Conservation (phyloP, 2,888 invertebrate genomes). For the Agonopterix arenella region DNA sequence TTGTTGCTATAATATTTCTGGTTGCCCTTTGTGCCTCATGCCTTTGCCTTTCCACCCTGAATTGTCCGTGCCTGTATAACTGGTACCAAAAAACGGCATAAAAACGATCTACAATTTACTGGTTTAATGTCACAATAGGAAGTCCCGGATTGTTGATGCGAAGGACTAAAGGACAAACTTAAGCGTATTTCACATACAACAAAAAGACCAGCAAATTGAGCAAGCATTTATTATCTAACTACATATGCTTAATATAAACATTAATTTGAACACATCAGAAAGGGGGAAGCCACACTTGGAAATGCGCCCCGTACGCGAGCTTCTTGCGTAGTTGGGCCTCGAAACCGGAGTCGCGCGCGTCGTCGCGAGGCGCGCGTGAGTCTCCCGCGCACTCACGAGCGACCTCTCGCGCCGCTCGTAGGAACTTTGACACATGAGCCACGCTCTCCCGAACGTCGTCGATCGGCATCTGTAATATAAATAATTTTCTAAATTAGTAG, state of each 20-base stretch:
- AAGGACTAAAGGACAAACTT: no score
- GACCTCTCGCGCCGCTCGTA: slow-evolving; percentile 60
- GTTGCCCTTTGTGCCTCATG: no score
- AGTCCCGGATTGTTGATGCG: no score
- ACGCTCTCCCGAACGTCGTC: slow-evolving; percentile 67
- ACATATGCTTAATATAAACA: slow-evolving; percentile 17
- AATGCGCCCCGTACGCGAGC: slow-evolving; percentile 68
- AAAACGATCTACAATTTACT: no score
- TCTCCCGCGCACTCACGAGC: slow-evolving; percentile 49
- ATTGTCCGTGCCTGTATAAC: no score
- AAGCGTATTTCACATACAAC: no score
- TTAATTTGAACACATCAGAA: slow-evolving; percentile 58
- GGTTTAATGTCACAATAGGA: no score
- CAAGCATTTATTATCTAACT: slow-evolving; percentile 31
- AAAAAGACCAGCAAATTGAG: slow-evolving; percentile 12
- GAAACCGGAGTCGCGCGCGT: slow-evolving; percentile 59
- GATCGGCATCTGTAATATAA: slow-evolving; percentile 36
- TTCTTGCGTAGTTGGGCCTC: slow-evolving; percentile 71
- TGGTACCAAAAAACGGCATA: no score
- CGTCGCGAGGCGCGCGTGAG: slow-evolving; percentile 51
- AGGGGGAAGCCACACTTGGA: slow-evolving; percentile 77
- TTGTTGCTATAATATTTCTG: no score
- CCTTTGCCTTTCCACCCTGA: no score
- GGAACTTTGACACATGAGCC: slow-evolving; percentile 56
- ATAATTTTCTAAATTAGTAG: not conserved